Evolutionary conservation across 2,888 invertebrate genomes (phyloP), one percentile per base, ranked within the genome.

Genomic region (Cybosia mesomella): DNA sequence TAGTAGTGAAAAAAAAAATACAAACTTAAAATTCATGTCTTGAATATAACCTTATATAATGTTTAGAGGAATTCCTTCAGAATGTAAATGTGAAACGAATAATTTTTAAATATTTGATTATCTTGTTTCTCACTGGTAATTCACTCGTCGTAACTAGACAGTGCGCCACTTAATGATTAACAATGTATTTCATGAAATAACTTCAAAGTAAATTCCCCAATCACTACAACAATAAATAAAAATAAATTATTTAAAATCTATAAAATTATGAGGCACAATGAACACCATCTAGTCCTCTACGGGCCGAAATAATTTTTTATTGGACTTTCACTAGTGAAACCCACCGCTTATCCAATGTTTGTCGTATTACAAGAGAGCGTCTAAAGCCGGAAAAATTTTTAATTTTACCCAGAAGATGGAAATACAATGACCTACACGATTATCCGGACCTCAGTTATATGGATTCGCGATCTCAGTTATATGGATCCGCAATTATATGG

Each of bases 171-270:
- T 64, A 58, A 68, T 59, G 49, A 68, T 68, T 58, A 65, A 65
- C 64, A 58, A 58, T 24, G 57, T 59, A 66, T 64, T 59, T 18
- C 61, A 64, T 65, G 59, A 68, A 57, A 68, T 64, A 63, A 68
- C 49, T 68, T 67, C 61, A 67, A 76, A 75, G 58, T 68, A 75
- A 49, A 67, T 66, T 18, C 39, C 64, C 75, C 77, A 5, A 69
- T 55, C 66, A 49, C 54, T 72, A 78, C 67, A 43, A 60, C 57
- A 77, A 75, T 79, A 78, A 79, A 78, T 79, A 71, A 72, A 69
- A 78, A 78, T 78, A 76, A 74, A 70, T 76, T 70, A 73, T 64
- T 66, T 69, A 75, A 72, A 63, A 21, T 36, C 66, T 72, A 72
- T 59, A 22, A 54, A 62, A 70, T 65, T 67, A 70, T 55, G 71